phyloP scores from a whole-genome alignment of 2,888 invertebrate species.

The Serrognathus titanus region DNA sequence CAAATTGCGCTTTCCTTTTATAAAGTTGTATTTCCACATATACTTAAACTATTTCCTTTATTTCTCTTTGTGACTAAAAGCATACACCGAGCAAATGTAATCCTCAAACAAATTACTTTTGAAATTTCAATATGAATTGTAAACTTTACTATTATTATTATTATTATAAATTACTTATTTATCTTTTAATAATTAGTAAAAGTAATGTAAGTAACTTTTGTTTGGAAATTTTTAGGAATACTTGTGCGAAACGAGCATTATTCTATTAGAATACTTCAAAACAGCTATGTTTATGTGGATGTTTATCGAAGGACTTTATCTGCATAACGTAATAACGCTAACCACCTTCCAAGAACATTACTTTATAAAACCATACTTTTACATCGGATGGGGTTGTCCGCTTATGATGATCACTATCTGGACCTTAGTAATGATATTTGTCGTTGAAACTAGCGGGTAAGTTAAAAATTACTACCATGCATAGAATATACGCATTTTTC shows the following conservation, averaged over 20 bases:
- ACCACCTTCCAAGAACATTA: slow-evolving; percentile 66
- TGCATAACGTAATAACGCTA: slow-evolving; percentile 80
- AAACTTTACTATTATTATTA: no score
- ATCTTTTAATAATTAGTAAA: no score
- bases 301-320: slow-evolving; percentile 89
- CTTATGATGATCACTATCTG: slow-evolving; percentile 65
- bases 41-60: no score
- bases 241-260: slow-evolving; percentile 74
- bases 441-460: slow-evolving; percentile 37
- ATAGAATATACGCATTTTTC: no score
- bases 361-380: slow-evolving; percentile 60
- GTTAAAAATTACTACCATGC: slow-evolving; percentile 7
- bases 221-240: slow-evolving; percentile 58
- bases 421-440: slow-evolving; percentile 56
- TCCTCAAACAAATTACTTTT: no score
- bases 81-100: no score
- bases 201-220: no score
- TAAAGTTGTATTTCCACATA: no score
- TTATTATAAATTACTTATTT: no score
- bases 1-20: no score
- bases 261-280: slow-evolving; percentile 82
- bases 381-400: slow-evolving; percentile 74
- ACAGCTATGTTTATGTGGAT: slow-evolving; percentile 96
- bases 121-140: no score
- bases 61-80: no score